Evolutionary conservation across 2,888 invertebrate genomes (phyloP).

Genomic region (Drymonia ruficornis): DNA sequence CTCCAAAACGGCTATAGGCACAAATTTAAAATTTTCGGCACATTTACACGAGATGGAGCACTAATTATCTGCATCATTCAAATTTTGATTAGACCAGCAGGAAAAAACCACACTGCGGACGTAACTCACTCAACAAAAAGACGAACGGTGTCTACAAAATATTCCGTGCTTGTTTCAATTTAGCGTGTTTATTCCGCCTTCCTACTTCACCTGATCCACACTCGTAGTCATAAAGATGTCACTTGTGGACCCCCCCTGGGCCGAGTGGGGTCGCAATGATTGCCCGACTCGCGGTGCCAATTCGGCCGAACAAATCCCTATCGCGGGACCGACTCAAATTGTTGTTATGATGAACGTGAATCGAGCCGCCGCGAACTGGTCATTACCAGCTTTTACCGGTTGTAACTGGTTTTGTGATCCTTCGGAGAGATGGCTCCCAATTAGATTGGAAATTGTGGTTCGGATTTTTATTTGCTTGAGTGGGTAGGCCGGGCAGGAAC

Average conservation of each 20-base stretch:
- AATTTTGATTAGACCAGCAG: too few species aligned
- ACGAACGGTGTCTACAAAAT: too few species aligned
- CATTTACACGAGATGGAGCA: too few species aligned
- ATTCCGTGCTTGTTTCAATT: background rate
- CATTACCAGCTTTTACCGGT: slow-evolving; percentile 22
- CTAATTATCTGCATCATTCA: too few species aligned
- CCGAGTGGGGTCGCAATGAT: slow-evolving; percentile 11
- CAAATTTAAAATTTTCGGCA: too few species aligned
- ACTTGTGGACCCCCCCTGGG: slow-evolving; percentile 42
- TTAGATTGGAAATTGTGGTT: background rate
- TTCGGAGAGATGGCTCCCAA: background rate
- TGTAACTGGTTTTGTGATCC: slow-evolving; percentile 8
- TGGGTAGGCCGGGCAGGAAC: too few species aligned
- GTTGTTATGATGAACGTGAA: slow-evolving; percentile 11
- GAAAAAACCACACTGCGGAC: too few species aligned
- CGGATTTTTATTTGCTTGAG: background rate
- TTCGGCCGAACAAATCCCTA: slow-evolving; percentile 25
- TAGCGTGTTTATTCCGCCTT: background rate
- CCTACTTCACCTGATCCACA: slow-evolving; percentile 11
- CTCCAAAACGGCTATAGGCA: too few species aligned
- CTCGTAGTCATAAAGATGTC: slow-evolving; percentile 70
- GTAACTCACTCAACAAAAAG: too few species aligned
- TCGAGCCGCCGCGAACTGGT: background rate
- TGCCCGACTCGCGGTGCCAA: slow-evolving; percentile 21
- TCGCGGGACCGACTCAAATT: slow-evolving; percentile 22